Evolutionary conservation across 2,888 invertebrate genomes (phyloP), one percentile per base, ranked within the genome.

Genomic region (Strigamia maritima): DNA sequence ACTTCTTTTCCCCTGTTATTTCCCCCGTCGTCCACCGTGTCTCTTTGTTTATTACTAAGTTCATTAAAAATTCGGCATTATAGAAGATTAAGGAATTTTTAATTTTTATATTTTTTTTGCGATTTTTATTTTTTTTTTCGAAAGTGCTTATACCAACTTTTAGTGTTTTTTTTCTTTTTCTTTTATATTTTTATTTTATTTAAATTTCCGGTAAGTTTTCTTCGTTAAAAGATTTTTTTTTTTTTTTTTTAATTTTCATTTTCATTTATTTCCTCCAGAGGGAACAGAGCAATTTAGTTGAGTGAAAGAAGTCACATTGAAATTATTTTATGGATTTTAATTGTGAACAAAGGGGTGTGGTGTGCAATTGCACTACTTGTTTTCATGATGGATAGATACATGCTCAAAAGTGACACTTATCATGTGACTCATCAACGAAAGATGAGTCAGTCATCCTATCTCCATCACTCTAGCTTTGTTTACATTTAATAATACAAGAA

Each of bases 21-120:
- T 28, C 35, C 75, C 31, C 35, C 75, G 75, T 74, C 75, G 75
- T 74, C 75, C 31, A 74, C n/a, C 75, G 75, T n/a, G 75, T 74
- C 35, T 35, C 75, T 74, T 35, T 74, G 35, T 35, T 74, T 74
- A 74, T 74, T 74, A 35, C 75, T 16, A 74, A 35, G 35, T 35
- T 74, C 28, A 74, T 74, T 35, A 74, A 74, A 74, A 74, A 74
- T 35, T 35, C 28, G 35, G 28, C 75, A 74, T 35, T 74, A 35
- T 24, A 74, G 75, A 35, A 74, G 35, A 74, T 35, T 74, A 35
- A 35, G 75, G 26, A 74, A 74, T 74, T 74, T 26, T 74, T n/a
- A 35, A 35, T 74, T 74, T 74, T 74, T 74, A 26, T 26, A 3
- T 28, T 19, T 54, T 54, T 54, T 54, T 54, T 22, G 19, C n/a